A percentile compares a stretch with the other conserved stretches of the same genome.
Conservation (phyloP, 2,797 vertebrate species). For the Trichosurus vulpecula region DNA sequence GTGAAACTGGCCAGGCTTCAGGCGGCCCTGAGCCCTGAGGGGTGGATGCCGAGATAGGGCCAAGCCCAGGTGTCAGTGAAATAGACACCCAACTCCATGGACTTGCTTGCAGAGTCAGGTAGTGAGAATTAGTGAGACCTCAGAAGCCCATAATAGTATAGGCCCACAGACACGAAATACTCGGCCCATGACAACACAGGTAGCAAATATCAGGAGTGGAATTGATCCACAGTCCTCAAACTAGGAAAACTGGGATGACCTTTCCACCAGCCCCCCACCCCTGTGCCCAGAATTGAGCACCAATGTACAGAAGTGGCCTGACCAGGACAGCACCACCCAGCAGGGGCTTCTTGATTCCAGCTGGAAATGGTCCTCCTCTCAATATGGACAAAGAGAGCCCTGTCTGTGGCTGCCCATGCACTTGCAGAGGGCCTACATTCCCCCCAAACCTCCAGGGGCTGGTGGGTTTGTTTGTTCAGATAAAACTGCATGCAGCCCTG, state of each 20-base stretch:
- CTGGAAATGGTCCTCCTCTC: neutral
- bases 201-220: neutral
- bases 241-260: neutral
- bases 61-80: neutral
- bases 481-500: neutral
- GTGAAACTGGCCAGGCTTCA: neutral
- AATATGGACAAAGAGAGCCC: neutral
- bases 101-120: neutral
- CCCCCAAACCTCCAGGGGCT: too few relatives aligned
- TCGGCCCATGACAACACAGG: neutral
- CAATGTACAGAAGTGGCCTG: neutral
- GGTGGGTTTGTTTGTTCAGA: neutral
- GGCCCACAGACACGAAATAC: neutral
- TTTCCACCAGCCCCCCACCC: neutral
- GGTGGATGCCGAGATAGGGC: neutral
- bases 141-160: neutral
- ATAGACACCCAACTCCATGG: neutral
- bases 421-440: neutral
- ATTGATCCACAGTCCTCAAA: neutral
- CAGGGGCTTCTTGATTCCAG: neutral
- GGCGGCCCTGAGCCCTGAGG: neutral
- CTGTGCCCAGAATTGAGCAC: too few relatives aligned
- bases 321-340: neutral
- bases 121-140: neutral
- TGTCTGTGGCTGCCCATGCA: neutral